These are phyloP conservation scores for Micrasema longulum DNA, from an alignment of 1,140 invertebrate species.

Conservation along the genomic window DNA sequence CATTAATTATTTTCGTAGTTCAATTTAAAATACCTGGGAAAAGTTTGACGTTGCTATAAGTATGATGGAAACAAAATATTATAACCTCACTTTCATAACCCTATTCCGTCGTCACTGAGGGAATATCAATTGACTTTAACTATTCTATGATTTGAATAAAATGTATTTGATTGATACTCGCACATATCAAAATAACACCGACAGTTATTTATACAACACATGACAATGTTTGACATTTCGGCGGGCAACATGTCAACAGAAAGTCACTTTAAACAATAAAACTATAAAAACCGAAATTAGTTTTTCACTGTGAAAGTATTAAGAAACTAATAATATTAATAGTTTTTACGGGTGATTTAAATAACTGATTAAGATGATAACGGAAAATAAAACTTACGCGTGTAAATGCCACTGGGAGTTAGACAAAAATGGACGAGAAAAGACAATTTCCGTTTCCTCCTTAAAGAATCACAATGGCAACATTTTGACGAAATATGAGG, in stretches of 20 bases:
- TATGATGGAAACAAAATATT: too few relatives aligned
- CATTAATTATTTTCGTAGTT: too few relatives aligned
- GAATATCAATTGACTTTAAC: too few relatives aligned
- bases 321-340: not conserved
- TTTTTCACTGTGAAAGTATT: not conserved
- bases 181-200: too few relatives aligned
- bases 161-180: too few relatives aligned
- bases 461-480: not conserved
- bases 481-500: not conserved
- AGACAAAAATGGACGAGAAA: conserved; percentile 61
- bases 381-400: conserved; percentile 70
- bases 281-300: not conserved
- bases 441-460: conserved; percentile 15
- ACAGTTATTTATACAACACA: too few relatives aligned
- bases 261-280: not conserved
- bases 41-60: too few relatives aligned
- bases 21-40: too few relatives aligned
- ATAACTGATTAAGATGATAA: conserved; percentile 12
- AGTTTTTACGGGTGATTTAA: not conserved
- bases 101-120: too few relatives aligned
- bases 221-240: conserved; percentile 17
- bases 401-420: conserved; percentile 80
- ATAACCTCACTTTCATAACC: too few relatives aligned
- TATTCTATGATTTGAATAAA: too few relatives aligned
- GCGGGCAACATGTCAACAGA: conserved; percentile 7